Percentiles rank a stretch among this genome's conserved stretches.
These are phyloP conservation scores for Tachystola acroxantha DNA, from an alignment of 2,888 invertebrate species.

Conservation along the genomic window DNA sequence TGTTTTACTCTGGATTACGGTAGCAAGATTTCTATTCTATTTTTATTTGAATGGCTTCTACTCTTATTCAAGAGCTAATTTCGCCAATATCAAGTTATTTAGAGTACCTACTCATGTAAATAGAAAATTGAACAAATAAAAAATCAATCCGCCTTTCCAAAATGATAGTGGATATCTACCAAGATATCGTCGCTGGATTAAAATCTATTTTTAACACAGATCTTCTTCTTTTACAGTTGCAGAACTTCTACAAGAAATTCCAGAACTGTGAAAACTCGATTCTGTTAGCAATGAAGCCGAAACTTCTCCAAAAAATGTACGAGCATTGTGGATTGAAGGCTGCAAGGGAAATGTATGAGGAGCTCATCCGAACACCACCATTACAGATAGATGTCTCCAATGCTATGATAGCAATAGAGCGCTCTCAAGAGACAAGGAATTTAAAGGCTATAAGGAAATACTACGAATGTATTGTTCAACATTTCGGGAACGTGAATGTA, in stretches of 20 bases:
- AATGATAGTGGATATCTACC: no score
- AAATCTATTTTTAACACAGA: no score
- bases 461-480: conserved; percentile 79
- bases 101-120: no score
- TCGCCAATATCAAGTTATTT: no score
- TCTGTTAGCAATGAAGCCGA: conserved; percentile 75
- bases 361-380: conserved; percentile 78
- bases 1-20: no score
- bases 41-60: no score
- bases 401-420: conserved; percentile 79
- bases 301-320: conserved; percentile 79
- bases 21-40: no score
- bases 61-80: no score
- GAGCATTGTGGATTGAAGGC: conserved; percentile 68
- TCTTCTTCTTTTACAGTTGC: conserved; percentile 43
- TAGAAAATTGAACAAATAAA: no score
- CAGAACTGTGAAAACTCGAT: conserved; percentile 69
- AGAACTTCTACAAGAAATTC: conserved; percentile 50
- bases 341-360: conserved; percentile 80
- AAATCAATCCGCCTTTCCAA: no score
- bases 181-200: no score
- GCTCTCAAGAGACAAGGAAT: conserved; percentile 56
- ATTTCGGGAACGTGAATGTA: conserved; percentile 81
- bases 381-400: conserved; percentile 79
- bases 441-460: conserved; percentile 75